Base-by-base conservation (phyloP, 2,888 invertebrate species). In the Diaprepes abbreviatus region DNA sequence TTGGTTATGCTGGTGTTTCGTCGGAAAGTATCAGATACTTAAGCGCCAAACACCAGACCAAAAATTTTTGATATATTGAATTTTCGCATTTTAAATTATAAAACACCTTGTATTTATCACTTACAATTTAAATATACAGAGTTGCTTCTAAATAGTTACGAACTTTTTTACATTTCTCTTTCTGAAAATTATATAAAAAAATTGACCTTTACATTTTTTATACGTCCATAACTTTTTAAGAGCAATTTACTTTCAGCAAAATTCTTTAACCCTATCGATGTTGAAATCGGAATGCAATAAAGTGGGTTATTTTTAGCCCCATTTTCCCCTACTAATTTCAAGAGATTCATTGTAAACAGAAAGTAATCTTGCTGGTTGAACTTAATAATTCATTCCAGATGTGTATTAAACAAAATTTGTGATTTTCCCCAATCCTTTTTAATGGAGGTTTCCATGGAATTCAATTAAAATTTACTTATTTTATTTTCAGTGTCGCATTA, bases 391-490 rank as follows among this genome's bases (percentile, higher is more conserved):
- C 63, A 68, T 68, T 59, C 64, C 59, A 43, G 69, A 69, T 69
- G 64, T 69, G 64, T 65, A 64, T 69, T 65, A 69, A 69, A 65
- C 43, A 65, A 64, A 69, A 64, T 63, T 45, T 68, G 45, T 31
- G 45, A 55, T 68, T 54, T 68, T 64, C 59, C 50, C 36, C 45
- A 45, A 70, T 70, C 70, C 70, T 70, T 70, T 70, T 70, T 66
- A 70, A 70, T 66, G 54, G 50, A 54, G 65, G 66, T 48, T 66
- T 57, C 36, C 48, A 52, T 45, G 28, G 48, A 70, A 57, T 62
- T 70, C 66, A 70, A 70, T 70, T 70, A 70, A 70, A 70, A 55
- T 70, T 66, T 62, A 55, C 19, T 63, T 36, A 63, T 68, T 57
- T 69, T 69, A 65, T 64, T 69, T 69, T 69, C 58, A n/a, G 10